Percentiles rank a stretch among this genome's conserved stretches.
These are phyloP conservation scores for Euphonia xanthogaster DNA, from an alignment of 2,797 vertebrate genomes.

Conservation along the genomic window DNA sequence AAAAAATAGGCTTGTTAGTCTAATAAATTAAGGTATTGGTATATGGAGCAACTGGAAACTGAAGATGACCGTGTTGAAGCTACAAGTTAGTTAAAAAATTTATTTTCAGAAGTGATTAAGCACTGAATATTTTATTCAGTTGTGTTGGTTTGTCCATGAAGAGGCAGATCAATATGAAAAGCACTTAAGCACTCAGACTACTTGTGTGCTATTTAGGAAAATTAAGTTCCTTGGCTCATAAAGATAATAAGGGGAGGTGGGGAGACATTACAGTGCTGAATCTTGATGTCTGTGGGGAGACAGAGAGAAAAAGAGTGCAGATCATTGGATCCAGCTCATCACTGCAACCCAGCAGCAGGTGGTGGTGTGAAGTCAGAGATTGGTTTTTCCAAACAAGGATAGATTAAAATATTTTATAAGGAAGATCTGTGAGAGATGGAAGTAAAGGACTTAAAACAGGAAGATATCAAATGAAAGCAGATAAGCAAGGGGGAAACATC, in stretches of 20 bases:
- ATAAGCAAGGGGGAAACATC: neutral
- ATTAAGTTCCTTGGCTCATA: neutral
- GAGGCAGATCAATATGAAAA: neutral
- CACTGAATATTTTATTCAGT: neutral
- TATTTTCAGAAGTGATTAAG: neutral
- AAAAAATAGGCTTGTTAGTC: neutral
- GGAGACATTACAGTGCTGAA: neutral
- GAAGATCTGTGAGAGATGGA: neutral
- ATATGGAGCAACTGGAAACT: neutral
- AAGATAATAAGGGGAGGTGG: rapidly evolving
- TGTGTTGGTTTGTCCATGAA: neutral
- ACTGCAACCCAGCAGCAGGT: neutral
- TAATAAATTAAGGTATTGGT: neutral
- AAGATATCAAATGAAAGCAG: neutral
- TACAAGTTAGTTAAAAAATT: neutral
- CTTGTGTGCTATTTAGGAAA: neutral
- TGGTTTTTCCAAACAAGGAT: neutral
- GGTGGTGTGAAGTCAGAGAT: rapidly evolving
- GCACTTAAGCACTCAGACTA: neutral
- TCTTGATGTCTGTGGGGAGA: neutral
- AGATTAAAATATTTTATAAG: neutral
- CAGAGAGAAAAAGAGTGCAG: neutral
- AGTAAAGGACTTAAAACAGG: neutral
- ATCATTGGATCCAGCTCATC: neutral
- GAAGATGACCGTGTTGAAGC: neutral